phyloP scores from a whole-genome alignment of 2,113 vertebrate species.

The Cardinalis cardinalis region DNA sequence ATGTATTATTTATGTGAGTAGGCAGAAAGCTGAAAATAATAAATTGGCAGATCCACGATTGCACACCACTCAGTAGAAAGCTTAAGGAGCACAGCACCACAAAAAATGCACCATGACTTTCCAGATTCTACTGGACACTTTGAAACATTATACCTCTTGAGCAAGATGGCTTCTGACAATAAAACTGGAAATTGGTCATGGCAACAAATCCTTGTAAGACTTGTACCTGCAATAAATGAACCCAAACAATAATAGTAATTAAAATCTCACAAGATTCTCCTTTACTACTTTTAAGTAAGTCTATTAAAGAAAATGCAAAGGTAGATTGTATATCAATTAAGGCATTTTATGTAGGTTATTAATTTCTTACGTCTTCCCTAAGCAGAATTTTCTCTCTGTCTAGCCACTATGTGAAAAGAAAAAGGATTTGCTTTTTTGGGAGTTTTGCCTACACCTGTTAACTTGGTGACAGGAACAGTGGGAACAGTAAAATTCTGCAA shows the following conservation, averaged over 20 bases:
- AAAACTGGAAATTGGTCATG: not conserved
- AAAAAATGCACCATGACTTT: not conserved
- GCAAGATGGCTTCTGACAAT: not conserved
- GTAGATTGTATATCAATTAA: not conserved
- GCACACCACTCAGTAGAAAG: not conserved
- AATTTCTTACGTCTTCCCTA: not conserved
- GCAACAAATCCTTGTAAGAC: not conserved
- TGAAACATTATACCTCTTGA: not conserved
- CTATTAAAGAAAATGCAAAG: not conserved
- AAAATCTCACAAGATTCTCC: not conserved
- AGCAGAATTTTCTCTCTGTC: not conserved
- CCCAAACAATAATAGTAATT: not conserved
- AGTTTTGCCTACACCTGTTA: not conserved
- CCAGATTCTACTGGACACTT: not conserved
- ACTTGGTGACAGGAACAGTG: not conserved
- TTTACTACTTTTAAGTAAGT: not conserved
- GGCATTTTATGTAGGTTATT: not conserved
- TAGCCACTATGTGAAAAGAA: not conserved
- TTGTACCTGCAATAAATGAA: not conserved
- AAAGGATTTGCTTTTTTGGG: not conserved
- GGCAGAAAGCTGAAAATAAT: not conserved
- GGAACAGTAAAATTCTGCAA: not conserved
- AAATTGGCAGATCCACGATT: not conserved
- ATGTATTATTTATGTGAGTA: conserved; percentile 12
- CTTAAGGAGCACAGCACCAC: not conserved